Conservation (phyloP, 1,140 invertebrate genomes). For the Drosophila virilis region DNA sequence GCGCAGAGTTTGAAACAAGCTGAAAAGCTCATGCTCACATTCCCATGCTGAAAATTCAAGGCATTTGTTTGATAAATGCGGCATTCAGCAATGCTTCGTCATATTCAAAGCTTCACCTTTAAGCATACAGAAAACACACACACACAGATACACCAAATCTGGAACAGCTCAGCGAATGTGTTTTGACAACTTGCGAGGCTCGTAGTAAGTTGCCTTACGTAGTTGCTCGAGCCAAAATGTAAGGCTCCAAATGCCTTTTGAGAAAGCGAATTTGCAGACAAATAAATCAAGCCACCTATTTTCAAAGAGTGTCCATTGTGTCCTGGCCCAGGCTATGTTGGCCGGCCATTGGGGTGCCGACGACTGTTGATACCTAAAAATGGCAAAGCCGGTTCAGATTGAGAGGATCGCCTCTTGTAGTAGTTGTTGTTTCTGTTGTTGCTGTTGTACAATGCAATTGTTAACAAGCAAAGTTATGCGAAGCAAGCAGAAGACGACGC, state of each 20-base stretch:
- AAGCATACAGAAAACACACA: slow-evolving; percentile 4
- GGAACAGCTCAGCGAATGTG: slow-evolving; percentile 43
- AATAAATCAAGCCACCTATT: slow-evolving; percentile 84
- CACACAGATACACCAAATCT: slow-evolving; percentile 31
- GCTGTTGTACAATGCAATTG: slow-evolving; percentile 77
- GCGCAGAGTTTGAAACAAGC: background rate
- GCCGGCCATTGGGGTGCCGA: slow-evolving; percentile 64
- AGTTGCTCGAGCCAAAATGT: slow-evolving; percentile 51
- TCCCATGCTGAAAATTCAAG: slow-evolving; percentile 37
- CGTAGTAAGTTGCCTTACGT: slow-evolving; percentile 48
- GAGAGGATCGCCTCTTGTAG: slow-evolving; percentile 59
- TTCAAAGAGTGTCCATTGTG: slow-evolving; percentile 79
- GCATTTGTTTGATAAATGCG: slow-evolving; percentile 51
- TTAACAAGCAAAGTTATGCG: slow-evolving; percentile 83
- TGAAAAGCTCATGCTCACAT: slow-evolving; percentile 1
- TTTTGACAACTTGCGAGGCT: slow-evolving; percentile 47
- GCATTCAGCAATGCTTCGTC: slow-evolving; percentile 38
- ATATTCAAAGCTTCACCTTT: slow-evolving; percentile 45
- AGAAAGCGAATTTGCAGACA: slow-evolving; percentile 83
- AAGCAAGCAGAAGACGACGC: slow-evolving; percentile 57
- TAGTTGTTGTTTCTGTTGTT: slow-evolving; percentile 38
- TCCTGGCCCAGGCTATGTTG: slow-evolving; percentile 7
- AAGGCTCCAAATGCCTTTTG: slow-evolving; percentile 74
- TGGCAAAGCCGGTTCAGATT: slow-evolving; percentile 75
- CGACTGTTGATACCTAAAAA: slow-evolving; percentile 69